Percentiles rank a stretch among this genome's conserved stretches.
Evolutionary conservation across 2,888 invertebrate species (phyloP).

Genomic region (Autographa pulchrina): DNA sequence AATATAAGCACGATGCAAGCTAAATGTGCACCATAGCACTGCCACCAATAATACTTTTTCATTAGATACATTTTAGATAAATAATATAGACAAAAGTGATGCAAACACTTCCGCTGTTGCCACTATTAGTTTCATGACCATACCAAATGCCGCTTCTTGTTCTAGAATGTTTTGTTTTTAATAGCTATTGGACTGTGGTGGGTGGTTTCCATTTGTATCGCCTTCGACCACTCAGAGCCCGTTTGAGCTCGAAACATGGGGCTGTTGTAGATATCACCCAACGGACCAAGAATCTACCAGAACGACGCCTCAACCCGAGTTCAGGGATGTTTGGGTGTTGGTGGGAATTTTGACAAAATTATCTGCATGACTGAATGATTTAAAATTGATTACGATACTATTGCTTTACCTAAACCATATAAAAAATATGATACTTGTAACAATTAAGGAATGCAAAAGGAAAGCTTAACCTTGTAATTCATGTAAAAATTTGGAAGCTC

Average conservation of each 20-base stretch:
- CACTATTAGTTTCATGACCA: slow-evolving; percentile 19
- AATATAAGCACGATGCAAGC: not conserved
- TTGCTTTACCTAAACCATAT: not conserved
- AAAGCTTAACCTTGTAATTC: not conserved
- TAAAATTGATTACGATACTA: not conserved
- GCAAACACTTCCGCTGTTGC: not conserved
- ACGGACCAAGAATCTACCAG: slow-evolving; percentile 29
- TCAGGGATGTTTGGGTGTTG: slow-evolving; percentile 46
- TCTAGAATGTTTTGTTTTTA: slow-evolving; percentile 55
- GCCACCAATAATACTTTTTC: not conserved
- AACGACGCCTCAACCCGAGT: slow-evolving; percentile 24
- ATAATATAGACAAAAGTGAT: not conserved
- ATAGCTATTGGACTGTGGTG: slow-evolving; percentile 52
- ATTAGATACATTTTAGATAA: not conserved
- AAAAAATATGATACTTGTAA: not conserved
- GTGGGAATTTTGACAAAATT: slow-evolving; percentile 45
- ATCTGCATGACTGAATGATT: slow-evolving; percentile 38
- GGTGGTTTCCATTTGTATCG: slow-evolving; percentile 48
- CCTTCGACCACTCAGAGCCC: slow-evolving; percentile 36
- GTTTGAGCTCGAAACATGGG: slow-evolving; percentile 52
- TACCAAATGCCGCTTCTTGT: slow-evolving; percentile 43
- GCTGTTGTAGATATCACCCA: slow-evolving; percentile 48
- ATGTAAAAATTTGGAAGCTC: slow-evolving; percentile 18
- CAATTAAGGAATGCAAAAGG: not conserved
- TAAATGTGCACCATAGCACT: not conserved